These are phyloP conservation scores for Rhea americana DNA, from an alignment of 2,113 vertebrate genomes.

Conservation along the genomic window DNA sequence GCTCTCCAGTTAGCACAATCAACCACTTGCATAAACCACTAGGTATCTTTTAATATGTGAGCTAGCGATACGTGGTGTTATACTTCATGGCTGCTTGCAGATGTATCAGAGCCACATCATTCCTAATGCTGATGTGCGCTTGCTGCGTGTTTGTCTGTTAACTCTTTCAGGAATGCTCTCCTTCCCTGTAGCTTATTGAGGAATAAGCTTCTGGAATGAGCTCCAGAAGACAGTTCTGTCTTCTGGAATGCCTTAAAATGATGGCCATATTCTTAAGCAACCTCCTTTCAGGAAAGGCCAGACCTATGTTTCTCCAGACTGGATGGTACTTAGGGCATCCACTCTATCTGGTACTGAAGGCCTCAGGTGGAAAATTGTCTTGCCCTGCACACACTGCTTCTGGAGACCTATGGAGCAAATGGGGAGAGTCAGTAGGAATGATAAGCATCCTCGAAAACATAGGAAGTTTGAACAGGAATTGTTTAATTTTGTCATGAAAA, in stretches of 20 bases:
- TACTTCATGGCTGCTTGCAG: background rate
- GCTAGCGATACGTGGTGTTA: rapidly evolving
- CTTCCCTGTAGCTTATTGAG: background rate
- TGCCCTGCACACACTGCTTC: background rate
- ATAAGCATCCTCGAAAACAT: background rate
- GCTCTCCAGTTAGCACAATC: background rate
- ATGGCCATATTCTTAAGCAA: background rate
- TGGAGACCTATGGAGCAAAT: background rate
- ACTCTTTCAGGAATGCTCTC: background rate
- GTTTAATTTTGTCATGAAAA: background rate
- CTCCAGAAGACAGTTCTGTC: background rate
- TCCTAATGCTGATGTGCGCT: background rate
- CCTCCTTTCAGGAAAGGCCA: background rate
- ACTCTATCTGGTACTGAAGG: background rate
- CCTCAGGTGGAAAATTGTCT: background rate
- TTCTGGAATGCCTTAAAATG: background rate
- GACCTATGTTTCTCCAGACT: background rate
- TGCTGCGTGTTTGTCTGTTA: background rate
- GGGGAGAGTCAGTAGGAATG: background rate
- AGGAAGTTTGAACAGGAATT: background rate
- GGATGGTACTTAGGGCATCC: background rate
- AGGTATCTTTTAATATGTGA: rapidly evolving
- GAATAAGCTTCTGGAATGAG: no score
- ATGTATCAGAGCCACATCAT: background rate
- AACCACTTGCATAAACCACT: background rate